Conservation (phyloP, 2,888 invertebrate genomes). For the Eupithecia exiguata region DNA sequence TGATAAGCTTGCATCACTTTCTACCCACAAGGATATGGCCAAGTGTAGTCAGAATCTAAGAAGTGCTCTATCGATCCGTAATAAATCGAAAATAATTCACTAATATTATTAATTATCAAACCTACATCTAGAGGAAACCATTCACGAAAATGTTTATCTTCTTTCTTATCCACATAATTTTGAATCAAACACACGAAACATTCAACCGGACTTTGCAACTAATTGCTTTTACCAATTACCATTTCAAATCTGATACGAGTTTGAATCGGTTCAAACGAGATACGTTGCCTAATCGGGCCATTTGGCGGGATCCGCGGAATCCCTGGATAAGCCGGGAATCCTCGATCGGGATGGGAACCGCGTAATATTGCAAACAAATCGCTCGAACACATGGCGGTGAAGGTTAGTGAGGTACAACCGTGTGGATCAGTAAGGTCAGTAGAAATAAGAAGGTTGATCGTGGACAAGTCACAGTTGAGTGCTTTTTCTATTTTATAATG, state of each 20-base stretch:
- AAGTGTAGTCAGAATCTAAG: too few species aligned
- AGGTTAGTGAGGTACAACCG: not conserved
- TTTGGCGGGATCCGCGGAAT: conserved; percentile 65
- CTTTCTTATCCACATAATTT: not conserved
- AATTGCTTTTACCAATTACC: conserved; percentile 25
- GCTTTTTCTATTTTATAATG: not conserved
- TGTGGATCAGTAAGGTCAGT: conserved; percentile 1
- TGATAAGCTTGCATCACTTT: not conserved
- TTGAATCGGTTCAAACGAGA: conserved; percentile 62
- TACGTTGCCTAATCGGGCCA: conserved; percentile 71
- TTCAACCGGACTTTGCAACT: conserved; percentile 10
- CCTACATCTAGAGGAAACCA: too few species aligned
- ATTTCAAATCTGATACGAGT: conserved; percentile 53
- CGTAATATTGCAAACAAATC: conserved; percentile 66
- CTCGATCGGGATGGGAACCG: conserved; percentile 66
- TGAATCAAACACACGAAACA: not conserved
- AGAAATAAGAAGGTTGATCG: not conserved
- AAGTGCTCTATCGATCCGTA: not conserved
- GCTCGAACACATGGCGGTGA: conserved; percentile 52
- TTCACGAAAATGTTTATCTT: not conserved
- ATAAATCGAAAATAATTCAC: not conserved
- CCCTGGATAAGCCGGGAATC: conserved; percentile 61
- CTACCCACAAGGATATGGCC: not conserved
- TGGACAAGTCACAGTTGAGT: not conserved
- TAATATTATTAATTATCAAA: too few species aligned